These are phyloP conservation scores for Centropristis striata DNA, from an alignment of 2,113 vertebrate genomes.

Conservation along the genomic window DNA sequence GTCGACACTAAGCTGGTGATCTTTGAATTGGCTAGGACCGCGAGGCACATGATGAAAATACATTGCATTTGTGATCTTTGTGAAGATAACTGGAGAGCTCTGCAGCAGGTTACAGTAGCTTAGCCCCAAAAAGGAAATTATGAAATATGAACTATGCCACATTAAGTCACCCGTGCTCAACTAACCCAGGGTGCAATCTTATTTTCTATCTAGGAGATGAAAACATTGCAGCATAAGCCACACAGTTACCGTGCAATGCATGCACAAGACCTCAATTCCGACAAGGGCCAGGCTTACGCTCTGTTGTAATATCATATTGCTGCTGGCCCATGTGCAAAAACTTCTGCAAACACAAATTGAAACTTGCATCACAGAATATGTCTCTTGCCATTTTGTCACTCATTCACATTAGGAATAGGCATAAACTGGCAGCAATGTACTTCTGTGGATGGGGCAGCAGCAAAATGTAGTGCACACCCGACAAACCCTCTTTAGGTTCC, in stretches of 20 bases:
- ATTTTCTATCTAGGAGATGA: constrained; percentile 7
- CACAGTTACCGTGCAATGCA: background rate
- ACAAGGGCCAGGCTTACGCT: background rate
- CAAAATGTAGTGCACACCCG: too few relatives aligned
- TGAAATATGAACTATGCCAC: constrained; percentile 62
- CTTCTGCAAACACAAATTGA: background rate
- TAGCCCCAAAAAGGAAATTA: constrained; percentile 66
- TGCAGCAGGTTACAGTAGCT: constrained; percentile 52
- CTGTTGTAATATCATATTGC: background rate
- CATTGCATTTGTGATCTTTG: constrained; percentile 65
- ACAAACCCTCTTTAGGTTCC: too few relatives aligned
- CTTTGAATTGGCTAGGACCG: constrained; percentile 64
- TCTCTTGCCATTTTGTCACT: background rate
- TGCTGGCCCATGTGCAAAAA: background rate
- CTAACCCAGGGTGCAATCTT: constrained; percentile 31
- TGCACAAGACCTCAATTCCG: background rate
- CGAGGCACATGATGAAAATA: constrained; percentile 67
- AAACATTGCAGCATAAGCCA: constrained; percentile 2
- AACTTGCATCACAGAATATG: background rate
- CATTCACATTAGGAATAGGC: background rate
- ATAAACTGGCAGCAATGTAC: background rate
- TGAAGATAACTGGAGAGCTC: constrained; percentile 64
- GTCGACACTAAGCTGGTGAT: constrained; percentile 59
- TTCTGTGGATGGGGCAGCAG: too few relatives aligned
- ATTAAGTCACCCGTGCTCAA: constrained; percentile 63